Evolutionary conservation across 2,797 vertebrate species (phyloP).

Genomic region (Aselliscus stoliczkanus): DNA sequence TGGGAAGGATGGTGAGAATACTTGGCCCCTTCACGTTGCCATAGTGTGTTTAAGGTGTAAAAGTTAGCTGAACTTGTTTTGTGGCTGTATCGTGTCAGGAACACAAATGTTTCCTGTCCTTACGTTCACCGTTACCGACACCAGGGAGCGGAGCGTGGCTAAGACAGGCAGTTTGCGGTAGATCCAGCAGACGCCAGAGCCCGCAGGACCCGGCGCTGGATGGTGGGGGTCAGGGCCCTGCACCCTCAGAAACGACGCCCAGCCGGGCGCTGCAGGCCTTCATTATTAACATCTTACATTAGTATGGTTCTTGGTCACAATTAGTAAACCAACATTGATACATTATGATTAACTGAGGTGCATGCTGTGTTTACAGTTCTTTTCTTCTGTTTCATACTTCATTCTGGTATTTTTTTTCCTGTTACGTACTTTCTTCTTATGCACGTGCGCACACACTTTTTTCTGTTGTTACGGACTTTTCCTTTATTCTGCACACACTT

Average conservation of each 20-base stretch:
- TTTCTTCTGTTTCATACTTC: neutral
- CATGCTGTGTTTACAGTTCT: neutral
- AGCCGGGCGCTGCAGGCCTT: accelerated
- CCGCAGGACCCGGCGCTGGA: neutral
- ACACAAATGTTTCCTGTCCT: neutral
- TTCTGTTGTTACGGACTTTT: neutral
- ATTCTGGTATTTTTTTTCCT: neutral
- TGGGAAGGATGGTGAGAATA: neutral
- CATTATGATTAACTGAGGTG: neutral
- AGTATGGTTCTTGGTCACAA: neutral
- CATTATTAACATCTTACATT: neutral
- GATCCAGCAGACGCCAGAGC: neutral
- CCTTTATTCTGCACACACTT: neutral
- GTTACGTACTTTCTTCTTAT: neutral
- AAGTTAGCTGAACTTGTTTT: neutral
- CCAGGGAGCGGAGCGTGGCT: neutral
- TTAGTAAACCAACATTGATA: too few species aligned
- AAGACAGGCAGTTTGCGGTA: neutral
- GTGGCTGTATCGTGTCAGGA: neutral
- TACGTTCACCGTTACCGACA: neutral
- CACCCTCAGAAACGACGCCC: neutral
- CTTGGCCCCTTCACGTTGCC: neutral
- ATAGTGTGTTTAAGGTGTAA: neutral
- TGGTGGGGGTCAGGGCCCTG: too few species aligned
- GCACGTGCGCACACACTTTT: neutral